phyloP scores from a whole-genome alignment of 2,113 vertebrate species.

The Lampris incognitus region DNA sequence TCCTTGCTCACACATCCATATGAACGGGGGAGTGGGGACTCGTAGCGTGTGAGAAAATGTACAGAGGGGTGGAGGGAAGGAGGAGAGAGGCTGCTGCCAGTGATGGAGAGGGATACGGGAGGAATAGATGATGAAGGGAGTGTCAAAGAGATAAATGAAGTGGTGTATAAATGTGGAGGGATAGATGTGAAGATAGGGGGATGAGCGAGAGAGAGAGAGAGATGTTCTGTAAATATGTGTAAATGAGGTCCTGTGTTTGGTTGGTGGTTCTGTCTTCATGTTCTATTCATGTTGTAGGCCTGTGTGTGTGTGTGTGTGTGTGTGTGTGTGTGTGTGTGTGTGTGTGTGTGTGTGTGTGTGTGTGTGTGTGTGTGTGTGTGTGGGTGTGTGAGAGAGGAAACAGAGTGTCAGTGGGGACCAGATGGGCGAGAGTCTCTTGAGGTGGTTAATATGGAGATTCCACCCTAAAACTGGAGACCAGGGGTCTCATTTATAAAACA shows the following conservation, averaged over 20 bases:
- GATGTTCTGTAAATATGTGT: not conserved
- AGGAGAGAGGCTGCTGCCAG: not conserved
- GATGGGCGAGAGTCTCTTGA: too few relatives aligned
- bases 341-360: not conserved
- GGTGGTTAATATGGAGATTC: too few relatives aligned
- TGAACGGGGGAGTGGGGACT: too few relatives aligned
- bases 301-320: conserved; percentile 1
- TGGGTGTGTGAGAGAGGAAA: too few relatives aligned
- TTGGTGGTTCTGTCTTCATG: conserved; percentile 1
- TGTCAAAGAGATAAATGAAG: not conserved
- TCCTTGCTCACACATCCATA: too few relatives aligned
- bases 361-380: too few relatives aligned
- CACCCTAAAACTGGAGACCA: too few relatives aligned
- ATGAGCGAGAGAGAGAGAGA: not conserved
- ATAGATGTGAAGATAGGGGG: too few relatives aligned
- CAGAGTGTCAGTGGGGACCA: too few relatives aligned
- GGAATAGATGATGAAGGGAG: not conserved
- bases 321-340: conserved; percentile 2
- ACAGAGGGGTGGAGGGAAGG: not conserved
- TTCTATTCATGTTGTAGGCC: not conserved
- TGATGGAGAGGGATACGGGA: too few relatives aligned
- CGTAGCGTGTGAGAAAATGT: not conserved
- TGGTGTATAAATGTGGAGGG: too few relatives aligned
- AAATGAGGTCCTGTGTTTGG: not conserved
- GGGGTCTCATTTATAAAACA: too few relatives aligned